Conservation (phyloP, 2,888 invertebrate species). For the Drosophila barbarae region DNA sequence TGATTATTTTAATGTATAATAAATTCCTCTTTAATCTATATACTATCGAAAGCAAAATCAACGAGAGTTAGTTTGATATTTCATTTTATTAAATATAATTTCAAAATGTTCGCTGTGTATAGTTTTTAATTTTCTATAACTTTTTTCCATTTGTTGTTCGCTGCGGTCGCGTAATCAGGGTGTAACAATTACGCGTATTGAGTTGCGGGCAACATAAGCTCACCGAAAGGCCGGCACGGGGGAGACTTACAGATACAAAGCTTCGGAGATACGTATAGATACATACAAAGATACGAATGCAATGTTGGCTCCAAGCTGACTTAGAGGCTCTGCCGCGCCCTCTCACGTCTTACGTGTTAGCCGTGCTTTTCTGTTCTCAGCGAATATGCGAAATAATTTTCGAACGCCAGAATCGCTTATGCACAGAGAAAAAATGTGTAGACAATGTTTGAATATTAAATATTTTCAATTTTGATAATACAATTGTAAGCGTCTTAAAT, state of each 20-base stretch:
- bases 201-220: conserved; percentile 56
- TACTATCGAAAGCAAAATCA: too few species aligned
- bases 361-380: conserved; percentile 51
- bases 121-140: conserved; percentile 4
- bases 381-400: conserved; percentile 52
- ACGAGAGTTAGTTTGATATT: neutral
- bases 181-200: conserved; percentile 78
- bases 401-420: conserved; percentile 45
- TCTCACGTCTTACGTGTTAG: conserved; percentile 56
- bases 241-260: conserved; percentile 30
- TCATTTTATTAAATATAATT: neutral
- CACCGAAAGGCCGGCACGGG: conserved; percentile 10
- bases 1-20: neutral
- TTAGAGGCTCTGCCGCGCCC: conserved; percentile 54
- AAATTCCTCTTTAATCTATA: neutral
- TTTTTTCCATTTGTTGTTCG: conserved; percentile 28
- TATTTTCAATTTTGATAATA: neutral
- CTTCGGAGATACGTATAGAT: conserved; percentile 25
- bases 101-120: neutral
- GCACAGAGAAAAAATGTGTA: neutral
- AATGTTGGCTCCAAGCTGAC: conserved; percentile 30
- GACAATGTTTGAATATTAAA: neutral
- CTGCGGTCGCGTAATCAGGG: conserved; percentile 77
- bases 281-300: conserved; percentile 16
- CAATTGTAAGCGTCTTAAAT: too few species aligned